Conservation (phyloP, 2,888 invertebrate species). For the Nipponacmea schrenckii region DNA sequence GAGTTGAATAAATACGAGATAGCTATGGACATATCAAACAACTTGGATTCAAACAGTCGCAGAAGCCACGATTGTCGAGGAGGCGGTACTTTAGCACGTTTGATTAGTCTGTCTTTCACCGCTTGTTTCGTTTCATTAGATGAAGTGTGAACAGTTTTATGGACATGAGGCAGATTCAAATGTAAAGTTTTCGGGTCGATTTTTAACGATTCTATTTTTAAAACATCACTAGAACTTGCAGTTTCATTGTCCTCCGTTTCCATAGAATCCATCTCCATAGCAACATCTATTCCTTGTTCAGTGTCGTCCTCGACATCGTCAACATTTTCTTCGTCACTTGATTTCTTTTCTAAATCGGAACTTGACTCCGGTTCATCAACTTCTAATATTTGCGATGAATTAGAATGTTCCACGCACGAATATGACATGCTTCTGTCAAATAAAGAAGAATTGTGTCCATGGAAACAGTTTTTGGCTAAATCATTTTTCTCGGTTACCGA, state of each 20-base stretch:
- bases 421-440: conserved; percentile 45
- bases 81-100: conserved; percentile 22
- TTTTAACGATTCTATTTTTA: conserved; percentile 13
- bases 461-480: background rate
- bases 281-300: conserved; percentile 8
- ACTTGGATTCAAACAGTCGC: conserved; percentile 94
- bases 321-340: background rate
- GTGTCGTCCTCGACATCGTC: conserved; percentile 14
- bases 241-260: background rate
- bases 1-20: conserved; percentile 98
- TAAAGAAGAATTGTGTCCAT: conserved; percentile 18
- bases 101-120: conserved; percentile 18
- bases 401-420: conserved; percentile 45
- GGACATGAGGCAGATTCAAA: conserved; percentile 17
- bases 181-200: conserved; percentile 17
- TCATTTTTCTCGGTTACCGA: background rate
- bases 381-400: conserved; percentile 13
- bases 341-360: background rate
- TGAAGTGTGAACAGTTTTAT: conserved; percentile 27
- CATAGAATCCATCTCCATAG: background rate
- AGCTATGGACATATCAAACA: conserved; percentile 98
- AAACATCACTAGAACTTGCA: background rate
- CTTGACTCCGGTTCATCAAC: background rate
- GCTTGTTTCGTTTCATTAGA: conserved; percentile 11
- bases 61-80: conserved; percentile 73